A percentile compares a stretch with the other conserved stretches of the same genome.
Evolutionary conservation across 2,113 vertebrate genomes (phyloP).

Genomic region (Spilogale gracilis): DNA sequence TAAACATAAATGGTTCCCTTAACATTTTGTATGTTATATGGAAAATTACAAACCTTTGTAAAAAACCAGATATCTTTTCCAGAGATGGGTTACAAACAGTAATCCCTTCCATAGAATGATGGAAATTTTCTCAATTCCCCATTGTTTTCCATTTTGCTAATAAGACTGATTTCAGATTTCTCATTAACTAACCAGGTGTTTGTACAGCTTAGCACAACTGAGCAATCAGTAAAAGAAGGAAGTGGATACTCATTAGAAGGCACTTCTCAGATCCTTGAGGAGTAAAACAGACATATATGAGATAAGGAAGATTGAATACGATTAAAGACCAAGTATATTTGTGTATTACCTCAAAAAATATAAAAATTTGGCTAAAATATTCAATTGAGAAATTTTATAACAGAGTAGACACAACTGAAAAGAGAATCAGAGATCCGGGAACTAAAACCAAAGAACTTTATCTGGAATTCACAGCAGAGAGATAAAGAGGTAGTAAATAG

Average conservation of each 20-base stretch:
- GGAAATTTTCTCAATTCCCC: not conserved
- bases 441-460: not conserved
- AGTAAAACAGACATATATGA: slow-evolving; percentile 4
- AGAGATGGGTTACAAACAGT: not conserved
- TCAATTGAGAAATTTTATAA: not conserved
- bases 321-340: slow-evolving; percentile 5
- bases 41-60: not conserved
- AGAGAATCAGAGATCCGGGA: not conserved
- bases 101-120: not conserved
- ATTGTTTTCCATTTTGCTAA: not conserved
- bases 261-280: not conserved
- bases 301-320: not conserved
- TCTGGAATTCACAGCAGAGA: not conserved
- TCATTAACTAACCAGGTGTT: not conserved
- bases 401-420: not conserved
- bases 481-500: not conserved
- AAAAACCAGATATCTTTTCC: not conserved
- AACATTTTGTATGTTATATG: not conserved
- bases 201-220: not conserved
- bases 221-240: not conserved
- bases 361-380: not conserved
- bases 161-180: not conserved
- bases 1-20: not conserved
- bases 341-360: slow-evolving; percentile 44
- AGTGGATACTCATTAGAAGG: not conserved